Base-by-base conservation (phyloP, 1,140 invertebrate species). In the Psix sp. region DNA sequence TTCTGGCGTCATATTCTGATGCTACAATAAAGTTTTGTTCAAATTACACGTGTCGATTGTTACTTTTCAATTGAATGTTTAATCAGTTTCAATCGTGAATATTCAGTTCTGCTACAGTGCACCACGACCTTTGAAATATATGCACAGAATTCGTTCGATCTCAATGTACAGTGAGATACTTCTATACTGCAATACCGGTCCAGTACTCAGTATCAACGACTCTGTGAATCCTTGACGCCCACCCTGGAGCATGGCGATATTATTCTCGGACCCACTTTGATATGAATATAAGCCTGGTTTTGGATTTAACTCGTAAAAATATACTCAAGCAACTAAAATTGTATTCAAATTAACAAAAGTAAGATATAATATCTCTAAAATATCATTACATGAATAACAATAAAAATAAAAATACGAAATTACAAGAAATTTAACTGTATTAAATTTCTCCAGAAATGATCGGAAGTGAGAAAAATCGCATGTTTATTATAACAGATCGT, bases 111-210 rank as follows among this genome's bases (percentile, higher is more conserved):
- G 38, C 11, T 52, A 40, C 20, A 38, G 6, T 52, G 46, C 57
- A 51, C 45, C 29, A 10, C 45, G 38, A 68, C 45, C 52, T 59
- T 24, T 38, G 31, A 45, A 51, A 52, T 26, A 18, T 65, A 39
- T 60, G 39, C 36, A 38, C 6, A 43, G 49, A 54, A 60, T 68
- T 60, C 57, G 59, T 60, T 52, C 54, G 31, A 68, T 68, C 54
- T 77, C 7, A 10, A 29, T n/a, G 2, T 29, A n/a, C 26, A n/a
- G 26, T 29, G n/a, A 29, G 9, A 29, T 7, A 29, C 79, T 76
- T 79, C 80, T 84, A 78, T 82, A 80, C 46, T 63, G 65, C 66
- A 54, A 73, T 78, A 74, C 75, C 71, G 67, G 79, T 74, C 75
- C 72, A 74, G 59, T 33, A 60, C 46, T 46, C 52, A 16, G 66